Evolutionary conservation across 2,797 vertebrate genomes (phyloP).

Genomic region (Toxotes lorentzi): DNA sequence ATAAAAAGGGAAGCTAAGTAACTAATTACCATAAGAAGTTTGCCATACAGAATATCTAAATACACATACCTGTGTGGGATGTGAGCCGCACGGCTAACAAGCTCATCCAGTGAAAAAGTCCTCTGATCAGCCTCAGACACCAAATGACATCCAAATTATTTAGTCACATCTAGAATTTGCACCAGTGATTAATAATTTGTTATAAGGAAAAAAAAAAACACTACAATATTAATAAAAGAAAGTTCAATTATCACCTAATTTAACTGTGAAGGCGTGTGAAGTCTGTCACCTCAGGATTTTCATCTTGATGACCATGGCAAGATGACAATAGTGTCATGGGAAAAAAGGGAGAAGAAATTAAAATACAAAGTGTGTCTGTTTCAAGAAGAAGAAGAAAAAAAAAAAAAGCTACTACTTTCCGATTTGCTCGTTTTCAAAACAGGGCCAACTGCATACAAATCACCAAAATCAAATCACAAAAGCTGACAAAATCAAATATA

Average conservation of each 20-base stretch:
- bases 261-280: neutral
- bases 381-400: conserved; percentile 2
- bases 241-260: neutral
- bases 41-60: neutral
- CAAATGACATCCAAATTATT: conserved; percentile 20
- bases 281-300: conserved; percentile 37
- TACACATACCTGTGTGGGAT: conserved; percentile 48
- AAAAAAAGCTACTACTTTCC: conserved; percentile 6
- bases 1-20: conserved; percentile 19
- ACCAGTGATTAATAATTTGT: neutral
- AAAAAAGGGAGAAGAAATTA: conserved; percentile 23
- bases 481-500: conserved; percentile 59
- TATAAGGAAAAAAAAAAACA: neutral
- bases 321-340: conserved; percentile 15
- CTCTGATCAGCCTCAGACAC: conserved; percentile 54
- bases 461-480: conserved; percentile 63
- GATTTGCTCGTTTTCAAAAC: conserved; percentile 46
- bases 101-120: conserved; percentile 47
- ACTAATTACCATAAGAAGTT: conserved; percentile 1
- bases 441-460: conserved; percentile 46
- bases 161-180: neutral
- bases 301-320: conserved; percentile 45
- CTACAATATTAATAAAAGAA: neutral
- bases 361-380: conserved; percentile 32
- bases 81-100: conserved; percentile 34